A percentile compares a stretch with the other conserved stretches of the same genome.
phyloP scores from a whole-genome alignment of 2,797 vertebrate genomes.

The Pseudochromis fuscus region DNA sequence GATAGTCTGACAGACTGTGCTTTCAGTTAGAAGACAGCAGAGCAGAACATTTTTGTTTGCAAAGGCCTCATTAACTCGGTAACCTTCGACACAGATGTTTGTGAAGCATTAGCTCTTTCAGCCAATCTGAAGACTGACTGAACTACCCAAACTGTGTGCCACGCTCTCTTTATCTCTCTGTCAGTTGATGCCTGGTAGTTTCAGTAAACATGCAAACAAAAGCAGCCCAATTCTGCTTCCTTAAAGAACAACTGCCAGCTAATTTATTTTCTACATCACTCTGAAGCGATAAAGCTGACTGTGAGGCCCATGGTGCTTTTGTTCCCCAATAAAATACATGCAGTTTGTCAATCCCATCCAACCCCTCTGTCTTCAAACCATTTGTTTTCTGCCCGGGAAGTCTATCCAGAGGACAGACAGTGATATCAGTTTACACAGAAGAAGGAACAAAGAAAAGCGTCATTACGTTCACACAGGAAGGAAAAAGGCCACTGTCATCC shows the following conservation, averaged over 20 bases:
- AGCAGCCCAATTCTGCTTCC: constrained; percentile 37
- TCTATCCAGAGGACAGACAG: constrained; percentile 34
- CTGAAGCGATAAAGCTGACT: constrained; percentile 17
- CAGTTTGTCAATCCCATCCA: constrained; percentile 9
- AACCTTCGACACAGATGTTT: constrained; percentile 51
- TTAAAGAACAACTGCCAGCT: constrained; percentile 43
- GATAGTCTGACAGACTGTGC: constrained; percentile 47
- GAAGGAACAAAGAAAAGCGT: constrained; percentile 40
- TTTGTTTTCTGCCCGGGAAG: constrained; percentile 42
- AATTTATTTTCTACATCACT: constrained; percentile 48
- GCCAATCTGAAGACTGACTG: constrained; percentile 44
- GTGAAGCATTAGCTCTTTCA: constrained; percentile 43
- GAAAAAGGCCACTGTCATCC: constrained; percentile 38
- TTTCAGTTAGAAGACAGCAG: constrained; percentile 22
- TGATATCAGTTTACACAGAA: constrained; percentile 33
- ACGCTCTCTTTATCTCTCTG: constrained; percentile 52
- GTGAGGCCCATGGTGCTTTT: constrained; percentile 11
- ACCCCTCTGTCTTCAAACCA: constrained; percentile 22
- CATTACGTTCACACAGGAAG: constrained; percentile 45
- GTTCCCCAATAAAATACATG: constrained; percentile 7
- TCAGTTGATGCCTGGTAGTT: constrained; percentile 44
- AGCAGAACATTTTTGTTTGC: constrained; percentile 45
- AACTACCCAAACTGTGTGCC: constrained; percentile 49
- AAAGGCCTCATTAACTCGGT: constrained; percentile 63
- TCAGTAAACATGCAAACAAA: constrained; percentile 62